These are phyloP conservation scores for Clarias gariepinus DNA, from an alignment of 2,113 vertebrate genomes.

Conservation along the genomic window DNA sequence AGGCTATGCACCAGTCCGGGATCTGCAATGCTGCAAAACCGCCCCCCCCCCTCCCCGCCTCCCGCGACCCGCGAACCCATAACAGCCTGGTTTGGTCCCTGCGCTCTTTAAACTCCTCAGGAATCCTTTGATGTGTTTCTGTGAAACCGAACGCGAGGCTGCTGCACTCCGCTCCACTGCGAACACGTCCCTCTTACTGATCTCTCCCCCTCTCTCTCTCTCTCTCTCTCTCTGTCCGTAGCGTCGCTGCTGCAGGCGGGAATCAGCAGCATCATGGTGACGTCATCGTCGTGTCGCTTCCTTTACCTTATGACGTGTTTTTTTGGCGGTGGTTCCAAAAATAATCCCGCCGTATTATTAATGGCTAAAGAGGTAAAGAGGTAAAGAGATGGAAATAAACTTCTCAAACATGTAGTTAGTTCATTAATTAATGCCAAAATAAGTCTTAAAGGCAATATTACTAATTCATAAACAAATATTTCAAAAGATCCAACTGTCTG, in stretches of 20 bases:
- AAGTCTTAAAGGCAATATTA: too few relatives aligned
- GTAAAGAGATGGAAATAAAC: too few relatives aligned
- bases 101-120: slow-evolving; percentile 65
- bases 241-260: slow-evolving; percentile 68
- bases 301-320: background rate
- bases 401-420: too few relatives aligned
- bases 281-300: slow-evolving; percentile 42
- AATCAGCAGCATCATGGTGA: slow-evolving; percentile 76
- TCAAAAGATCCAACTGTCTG: too few relatives aligned
- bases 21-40: slow-evolving; percentile 78
- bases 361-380: too few relatives aligned
- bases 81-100: slow-evolving; percentile 57
- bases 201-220: background rate
- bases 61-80: slow-evolving; percentile 64
- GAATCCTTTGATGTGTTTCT: slow-evolving; percentile 41
- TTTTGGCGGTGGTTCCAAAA: too few relatives aligned
- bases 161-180: background rate
- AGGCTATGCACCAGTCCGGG: slow-evolving; percentile 57
- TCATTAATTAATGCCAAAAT: too few relatives aligned
- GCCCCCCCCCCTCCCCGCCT: slow-evolving; percentile 74
- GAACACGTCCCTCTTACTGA: slow-evolving; percentile 56
- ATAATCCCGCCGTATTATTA: too few relatives aligned
- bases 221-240: slow-evolving; percentile 14
- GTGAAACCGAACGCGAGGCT: slow-evolving; percentile 20
- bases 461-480: too few relatives aligned